phyloP scores from a whole-genome alignment of 92 coral and sea anemone species.

The Actinostola sp. region DNA sequence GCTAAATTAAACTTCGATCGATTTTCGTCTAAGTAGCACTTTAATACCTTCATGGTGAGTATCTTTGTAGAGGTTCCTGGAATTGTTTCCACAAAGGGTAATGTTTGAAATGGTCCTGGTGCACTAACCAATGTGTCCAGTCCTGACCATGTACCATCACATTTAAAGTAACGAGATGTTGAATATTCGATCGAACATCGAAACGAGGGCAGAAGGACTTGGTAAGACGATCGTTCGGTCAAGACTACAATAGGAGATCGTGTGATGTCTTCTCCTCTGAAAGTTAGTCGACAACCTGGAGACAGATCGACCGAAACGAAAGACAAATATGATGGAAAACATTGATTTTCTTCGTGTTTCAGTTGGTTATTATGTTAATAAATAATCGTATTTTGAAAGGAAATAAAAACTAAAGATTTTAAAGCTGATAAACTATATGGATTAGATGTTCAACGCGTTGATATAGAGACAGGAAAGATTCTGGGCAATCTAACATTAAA shows the following conservation, averaged over 20 bases:
- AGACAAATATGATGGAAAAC: neutral
- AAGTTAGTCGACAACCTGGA: neutral
- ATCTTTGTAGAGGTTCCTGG: neutral
- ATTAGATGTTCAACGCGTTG: too few relatives aligned
- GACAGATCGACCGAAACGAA: too few relatives aligned
- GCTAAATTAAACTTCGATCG: too few relatives aligned
- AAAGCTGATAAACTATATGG: too few relatives aligned
- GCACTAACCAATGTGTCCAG: neutral
- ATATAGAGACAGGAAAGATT: too few relatives aligned
- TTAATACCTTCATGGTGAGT: neutral
- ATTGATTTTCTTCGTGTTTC: neutral
- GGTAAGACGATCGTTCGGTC: neutral
- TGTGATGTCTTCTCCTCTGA: constrained; percentile 2
- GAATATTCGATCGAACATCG: neutral
- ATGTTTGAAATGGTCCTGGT: neutral
- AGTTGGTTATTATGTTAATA: neutral
- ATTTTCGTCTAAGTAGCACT: too few relatives aligned
- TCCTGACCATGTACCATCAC: neutral
- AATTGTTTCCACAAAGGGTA: neutral
- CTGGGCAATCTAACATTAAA: too few relatives aligned
- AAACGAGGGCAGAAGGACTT: neutral
- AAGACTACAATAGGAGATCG: neutral
- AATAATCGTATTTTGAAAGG: too few relatives aligned
- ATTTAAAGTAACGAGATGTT: neutral
- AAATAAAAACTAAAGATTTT: too few relatives aligned